Evolutionary conservation across 1,140 invertebrate species (phyloP), one percentile per base, ranked within the genome.

Genomic region (Drosophila mauritiana): DNA sequence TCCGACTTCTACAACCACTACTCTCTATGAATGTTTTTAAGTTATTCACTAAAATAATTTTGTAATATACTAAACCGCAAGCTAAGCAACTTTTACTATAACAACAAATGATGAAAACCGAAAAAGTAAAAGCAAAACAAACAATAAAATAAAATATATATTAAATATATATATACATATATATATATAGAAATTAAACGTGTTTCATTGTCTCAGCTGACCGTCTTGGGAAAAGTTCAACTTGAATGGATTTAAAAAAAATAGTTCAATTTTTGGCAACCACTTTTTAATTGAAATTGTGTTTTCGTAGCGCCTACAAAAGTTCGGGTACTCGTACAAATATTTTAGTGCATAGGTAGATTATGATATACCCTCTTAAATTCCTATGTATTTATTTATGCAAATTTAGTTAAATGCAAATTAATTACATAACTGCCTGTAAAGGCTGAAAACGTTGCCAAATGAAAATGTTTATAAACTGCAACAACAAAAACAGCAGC

Each of bases 331-430:
- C 17, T 37, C 15, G 13, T 51, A 20, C 48, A 15, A 55, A 55
- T 46, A 13, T 13, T 34, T 39, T 56, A 40, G 11, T 51, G 34
- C 65, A 42, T 58, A 37, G 46, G 37, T 69, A 36, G 70, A 78
- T 80, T 70, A 76, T n/a, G n/a, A n/a, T n/a, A n/a, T 36, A 75
- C 36, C 61, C 57, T 63, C 63, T 63, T 45, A 69, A 78, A 89
- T 70, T 80, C 67, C 65, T 55, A 15, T 63, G 84, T 69, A 89
- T 89, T 89, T 89, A 89, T 89, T 84, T 89, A 89, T 89, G 84
- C 84, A 89, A 89, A 89, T 89, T 89, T 89, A 80, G 76, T 89
- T 88, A 78, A 84, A 88, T 89, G 84, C 80, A 74, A 89, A 88
- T 89, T 89, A 89, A 88, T 88, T 88, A 74, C 77, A 84, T 68